Evolutionary conservation across 2,797 vertebrate genomes (phyloP), one percentile per base, ranked within the genome.

Genomic region (Anas bahamensis): DNA sequence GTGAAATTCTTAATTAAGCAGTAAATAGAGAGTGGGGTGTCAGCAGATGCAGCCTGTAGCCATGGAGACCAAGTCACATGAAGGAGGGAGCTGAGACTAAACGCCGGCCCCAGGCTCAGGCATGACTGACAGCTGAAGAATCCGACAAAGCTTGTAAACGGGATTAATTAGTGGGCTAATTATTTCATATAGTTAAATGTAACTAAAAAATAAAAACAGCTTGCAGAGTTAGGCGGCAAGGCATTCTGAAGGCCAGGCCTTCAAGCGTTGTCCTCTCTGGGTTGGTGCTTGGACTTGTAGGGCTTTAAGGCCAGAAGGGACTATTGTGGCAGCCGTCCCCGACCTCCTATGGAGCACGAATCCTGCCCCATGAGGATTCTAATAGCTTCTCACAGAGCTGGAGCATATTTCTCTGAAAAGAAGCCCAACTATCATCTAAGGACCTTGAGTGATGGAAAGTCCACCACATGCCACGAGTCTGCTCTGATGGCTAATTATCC

Each of bases 1-100:
- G 97, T 98, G 98, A 98, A 98, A 98, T 98, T 98, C 97, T 98
- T 98, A 98, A 98, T 98, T 98, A 98, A 98, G 98, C 98, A 98
- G 98, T 98, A 98, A 98, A 98, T 98, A 98, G 97, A 97, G 98
- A 98, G 96, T 96, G 95, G 98, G 97, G 98, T 98, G 98, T 98
- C 98, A 98, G 98, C 98, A 98, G 98, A 98, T 98, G 98, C 98
- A 98, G 97, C 97, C 97, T 89, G 98, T 98, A 98, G 98, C 95
- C 98, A 98, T 98, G 98, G 98, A 97, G 97, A 98, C 98, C 5
- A 88, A 97, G 97, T 94, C 97, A 97, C 98, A 98, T 97, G 98
- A 77, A 97, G 96, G 75, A 93, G 96, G 90, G 95, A 97, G 93
- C 94, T 80, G 70, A 97, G 93, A 94, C 88, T 94, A 88, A 83